Evolutionary conservation across 1,140 invertebrate species (phyloP), one percentile per base, ranked within the genome.

Genomic region (Venustaconcha ellipsiformis): DNA sequence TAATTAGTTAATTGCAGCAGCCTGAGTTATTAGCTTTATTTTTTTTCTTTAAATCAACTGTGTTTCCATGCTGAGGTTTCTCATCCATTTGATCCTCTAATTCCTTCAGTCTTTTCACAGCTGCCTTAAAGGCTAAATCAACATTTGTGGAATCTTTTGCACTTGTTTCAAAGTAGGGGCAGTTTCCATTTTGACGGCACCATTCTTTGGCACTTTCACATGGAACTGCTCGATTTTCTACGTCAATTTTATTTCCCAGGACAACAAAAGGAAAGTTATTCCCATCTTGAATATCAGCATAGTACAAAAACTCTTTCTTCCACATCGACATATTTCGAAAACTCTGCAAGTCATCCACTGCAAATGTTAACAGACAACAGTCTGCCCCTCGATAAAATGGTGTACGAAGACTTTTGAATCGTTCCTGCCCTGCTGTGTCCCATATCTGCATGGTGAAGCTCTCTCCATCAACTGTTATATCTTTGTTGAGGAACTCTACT

Each of bases 81-180:
- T 80, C 70, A 26, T 89, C 87, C 60, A 87, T 68, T 57, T 82
- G 74, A 60, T 84, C 87, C 64, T 90, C 89, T 57, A 89, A 72
- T 66, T 88, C 84, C 62, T 81, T 78, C 55, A 88, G 75, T 56
- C 88, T 82, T 70, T 85, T 76, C 8, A 89, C 97, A 89, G 99
- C 98, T 69, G 96, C 96, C 89, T 97, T 94, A 92, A 99, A 99
- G 82, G 97, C 98, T 90, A 96, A 93, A 89, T 99, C 97, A 63
- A 99, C 97, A 90, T 99, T 99, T 66, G 97, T 94, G 66, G 96
- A 96, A 90, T 99, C 97, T 92, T 99, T 99, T 82, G 98, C 98
- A 92, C 96, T 97, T 59, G 97, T 99, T 92, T 99, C 98, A 91
- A 98, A 99, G 90, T 99, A 99, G 60, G 98, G 98, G 86, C 99